phyloP scores from a whole-genome alignment of 2,888 invertebrate species.

The Dusona sp. region DNA sequence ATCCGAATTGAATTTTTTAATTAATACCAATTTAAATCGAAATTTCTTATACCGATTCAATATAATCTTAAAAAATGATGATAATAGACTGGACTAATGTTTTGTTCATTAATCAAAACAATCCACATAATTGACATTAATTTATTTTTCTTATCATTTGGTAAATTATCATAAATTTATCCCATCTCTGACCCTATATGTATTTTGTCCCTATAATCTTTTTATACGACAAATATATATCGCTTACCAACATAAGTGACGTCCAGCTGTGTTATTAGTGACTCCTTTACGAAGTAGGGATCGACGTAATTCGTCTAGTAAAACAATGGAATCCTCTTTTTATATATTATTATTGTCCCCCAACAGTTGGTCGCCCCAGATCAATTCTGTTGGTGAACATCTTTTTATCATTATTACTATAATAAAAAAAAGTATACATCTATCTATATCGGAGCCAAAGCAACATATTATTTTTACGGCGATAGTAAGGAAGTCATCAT shows the following conservation, averaged over 20 bases:
- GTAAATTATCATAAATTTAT: constrained; percentile 14
- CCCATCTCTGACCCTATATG: not conserved
- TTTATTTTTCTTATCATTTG: constrained; percentile 12
- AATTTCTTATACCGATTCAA: too few species aligned
- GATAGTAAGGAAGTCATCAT: not conserved
- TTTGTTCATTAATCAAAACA: not conserved
- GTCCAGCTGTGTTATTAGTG: not conserved
- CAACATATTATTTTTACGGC: not conserved
- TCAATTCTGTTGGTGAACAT: not conserved
- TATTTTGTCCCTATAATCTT: not conserved
- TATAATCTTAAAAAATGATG: too few species aligned
- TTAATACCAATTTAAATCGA: too few species aligned
- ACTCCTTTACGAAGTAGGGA: not conserved
- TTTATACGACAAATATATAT: constrained; percentile 10
- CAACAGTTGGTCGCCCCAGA: not conserved
- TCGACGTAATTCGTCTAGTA: constrained; percentile 1
- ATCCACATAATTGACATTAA: not conserved
- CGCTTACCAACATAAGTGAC: not conserved
- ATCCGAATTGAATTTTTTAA: too few species aligned
- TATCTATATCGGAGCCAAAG: not conserved
- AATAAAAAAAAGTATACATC: not conserved
- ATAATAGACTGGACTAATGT: not conserved
- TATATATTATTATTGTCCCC: not conserved
- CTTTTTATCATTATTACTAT: not conserved
- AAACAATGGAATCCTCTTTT: constrained; percentile 7